A percentile compares a stretch with the other conserved stretches of the same genome.
phyloP scores from a whole-genome alignment of 2,113 vertebrate genomes.

The Triplophysa tibetana region DNA sequence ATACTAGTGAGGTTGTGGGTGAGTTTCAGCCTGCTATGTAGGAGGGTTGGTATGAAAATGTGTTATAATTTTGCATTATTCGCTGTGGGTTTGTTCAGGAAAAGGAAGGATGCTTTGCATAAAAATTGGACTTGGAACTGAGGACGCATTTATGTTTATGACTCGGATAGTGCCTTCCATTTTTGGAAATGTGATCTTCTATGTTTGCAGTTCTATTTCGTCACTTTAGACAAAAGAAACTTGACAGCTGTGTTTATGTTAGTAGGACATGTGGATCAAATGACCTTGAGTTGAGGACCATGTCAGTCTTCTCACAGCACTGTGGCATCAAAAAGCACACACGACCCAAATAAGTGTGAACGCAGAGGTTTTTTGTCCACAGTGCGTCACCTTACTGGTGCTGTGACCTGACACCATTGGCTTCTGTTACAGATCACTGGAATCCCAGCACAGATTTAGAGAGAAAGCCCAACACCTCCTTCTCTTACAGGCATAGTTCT shows the following conservation, averaged over 20 bases:
- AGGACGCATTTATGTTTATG: slow-evolving; percentile 14
- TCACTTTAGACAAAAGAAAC: neutral
- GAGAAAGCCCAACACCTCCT: neutral
- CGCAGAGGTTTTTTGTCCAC: slow-evolving; percentile 22
- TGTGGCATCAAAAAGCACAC: slow-evolving; percentile 7
- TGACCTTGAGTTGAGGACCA: neutral
- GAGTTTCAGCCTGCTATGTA: slow-evolving; percentile 41
- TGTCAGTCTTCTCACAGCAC: neutral
- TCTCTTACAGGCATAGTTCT: neutral
- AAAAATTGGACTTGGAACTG: neutral
- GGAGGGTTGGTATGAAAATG: slow-evolving; percentile 46
- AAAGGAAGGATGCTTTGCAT: slow-evolving; percentile 10
- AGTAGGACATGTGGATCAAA: neutral
- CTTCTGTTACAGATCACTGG: slow-evolving; percentile 29
- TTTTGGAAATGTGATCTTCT: neutral
- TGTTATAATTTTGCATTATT: slow-evolving; percentile 35
- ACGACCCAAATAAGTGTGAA: slow-evolving; percentile 18
- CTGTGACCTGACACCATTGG: slow-evolving; percentile 24
- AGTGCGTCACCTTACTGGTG: slow-evolving; percentile 31
- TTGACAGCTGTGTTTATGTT: neutral
- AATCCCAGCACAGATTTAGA: slow-evolving; percentile 38
- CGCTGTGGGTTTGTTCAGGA: slow-evolving; percentile 5
- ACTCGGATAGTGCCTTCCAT: neutral
- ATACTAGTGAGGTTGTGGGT: slow-evolving; percentile 45
- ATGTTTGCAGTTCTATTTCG: neutral